Evolutionary conservation across 2,888 invertebrate genomes (phyloP), one percentile per base, ranked within the genome.

Genomic region (Rotaria magnacalcarata): DNA sequence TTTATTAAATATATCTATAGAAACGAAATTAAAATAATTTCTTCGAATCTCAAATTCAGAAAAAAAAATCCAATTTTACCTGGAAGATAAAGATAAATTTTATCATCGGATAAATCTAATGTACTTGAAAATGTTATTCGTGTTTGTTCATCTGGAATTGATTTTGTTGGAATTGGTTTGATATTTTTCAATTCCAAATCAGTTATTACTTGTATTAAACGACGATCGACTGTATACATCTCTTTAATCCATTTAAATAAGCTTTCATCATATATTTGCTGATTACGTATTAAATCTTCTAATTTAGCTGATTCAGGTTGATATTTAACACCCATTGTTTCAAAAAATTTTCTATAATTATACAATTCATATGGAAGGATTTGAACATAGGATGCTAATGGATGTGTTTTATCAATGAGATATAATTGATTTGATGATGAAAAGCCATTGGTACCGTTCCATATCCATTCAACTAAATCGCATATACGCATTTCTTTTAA

Each of bases 351-450:
- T 47, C 80, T 16, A 54, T 52, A 87, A 27, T 50, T 50, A 84
- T 87, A 87, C 11, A 87, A 54, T 75, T 87, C 87, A 67, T 85
- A 87, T 11, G 87, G 87, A 27, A 87, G 47, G 21, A 84, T 84
- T 58, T 84, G 67, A 24, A 85, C 67, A 84, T 85, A 85, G 1
- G 84, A 43, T 34, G 80, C 85, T 21, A 87, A 34, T 24, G 85
- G 80, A 58, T 87, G 87, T 24, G 75, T 84, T 60, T 87, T 87
- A 47, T 87, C 87, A 24, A 87, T 50, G 2, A 87, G 75, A 84
- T 67, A 87, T 3, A 87, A 50, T n/a, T 43, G 34, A 27, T 34
- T 54, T n/a, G 84, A 27, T 27, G 87, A 75, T 34, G 87, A 87
- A 56, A 87, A 87, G 7, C 85, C 74, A 50, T 27, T 52, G 16